These are phyloP conservation scores for Scolopax mira DNA, from an alignment of 2,113 vertebrate genomes.

Conservation along the genomic window DNA sequence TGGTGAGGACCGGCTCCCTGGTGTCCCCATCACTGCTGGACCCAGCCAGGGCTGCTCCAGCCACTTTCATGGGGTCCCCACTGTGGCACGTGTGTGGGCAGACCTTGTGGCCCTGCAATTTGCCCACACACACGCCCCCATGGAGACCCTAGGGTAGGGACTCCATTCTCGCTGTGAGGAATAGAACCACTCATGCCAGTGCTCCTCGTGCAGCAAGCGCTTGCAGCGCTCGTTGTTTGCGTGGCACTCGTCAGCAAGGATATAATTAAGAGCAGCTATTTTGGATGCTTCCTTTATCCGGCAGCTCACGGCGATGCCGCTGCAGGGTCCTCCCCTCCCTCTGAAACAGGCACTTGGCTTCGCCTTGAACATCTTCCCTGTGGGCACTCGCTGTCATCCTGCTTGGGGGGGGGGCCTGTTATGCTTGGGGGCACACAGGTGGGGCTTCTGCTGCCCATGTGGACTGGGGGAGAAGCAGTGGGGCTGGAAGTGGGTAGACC, in stretches of 20 bases:
- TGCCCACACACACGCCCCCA: accelerated
- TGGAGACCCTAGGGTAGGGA: background rate
- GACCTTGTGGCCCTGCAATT: background rate
- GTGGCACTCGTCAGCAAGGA: constrained; percentile 33
- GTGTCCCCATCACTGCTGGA: background rate
- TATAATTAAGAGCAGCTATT: constrained; percentile 65
- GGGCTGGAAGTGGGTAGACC: background rate
- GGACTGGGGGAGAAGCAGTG: background rate
- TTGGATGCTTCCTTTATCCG: constrained; percentile 60
- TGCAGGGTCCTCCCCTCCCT: constrained; percentile 35
- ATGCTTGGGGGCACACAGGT: background rate
- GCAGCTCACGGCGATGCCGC: constrained; percentile 21
- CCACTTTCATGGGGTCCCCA: background rate
- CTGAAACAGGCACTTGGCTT: background rate
- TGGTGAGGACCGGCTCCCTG: background rate
- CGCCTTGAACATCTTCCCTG: background rate
- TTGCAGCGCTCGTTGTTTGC: background rate
- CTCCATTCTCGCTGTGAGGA: accelerated
- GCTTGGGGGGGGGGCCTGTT: background rate
- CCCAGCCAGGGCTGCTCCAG: background rate
- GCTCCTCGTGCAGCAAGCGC: background rate
- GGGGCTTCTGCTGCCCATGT: background rate
- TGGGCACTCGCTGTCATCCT: background rate
- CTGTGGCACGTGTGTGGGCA: accelerated
- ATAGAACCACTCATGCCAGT: background rate